Base-by-base conservation (phyloP, 2,113 vertebrate species). In the Aix galericulata region DNA sequence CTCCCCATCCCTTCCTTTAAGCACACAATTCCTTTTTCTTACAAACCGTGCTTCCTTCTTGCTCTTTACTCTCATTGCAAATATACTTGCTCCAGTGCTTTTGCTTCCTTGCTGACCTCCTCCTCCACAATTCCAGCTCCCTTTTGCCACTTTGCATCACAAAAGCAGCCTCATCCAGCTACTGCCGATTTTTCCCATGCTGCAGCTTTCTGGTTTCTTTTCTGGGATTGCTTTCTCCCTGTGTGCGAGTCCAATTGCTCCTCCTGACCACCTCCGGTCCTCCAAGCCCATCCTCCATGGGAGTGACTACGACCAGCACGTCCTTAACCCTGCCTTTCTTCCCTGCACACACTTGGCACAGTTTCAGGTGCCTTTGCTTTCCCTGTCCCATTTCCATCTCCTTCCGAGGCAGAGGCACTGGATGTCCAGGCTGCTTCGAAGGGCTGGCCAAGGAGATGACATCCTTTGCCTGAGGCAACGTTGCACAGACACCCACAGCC, bases 341-440 rank as follows among this genome's bases (percentile, higher is more conserved):
- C 34, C 22, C 50, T 21, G 34, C 34, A 27, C 53, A 38, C 1
- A 1, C 29, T n/a, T 27, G 17, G 23, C 40, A 26, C 16, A 12
- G 34, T 12, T 73, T 90, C 11, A 17, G 72, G 11, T 62, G 62
- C 40, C 20, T 5, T 1, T 2, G 76, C 34, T 6, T 17, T 81
- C 60, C 82, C 6, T 0, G 52, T 72, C 89, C 17, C 1, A 0
- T 53, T 87, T 85, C 42, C 68, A 75, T 48, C 40, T 75, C 8
- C 86, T 40, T 68, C 22, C 21, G 21, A 92, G 58, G 69, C 59
- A 53, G 36, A 60, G 7, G 38, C 31, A 36, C 38, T 3, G 32
- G 13, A 9, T 36, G 1, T 17, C 31, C 0, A 0, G 59, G 48
- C 68, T 74, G 64, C 6, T 12, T 18, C 16, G 56, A 2, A 21